Evolutionary conservation across 1,140 invertebrate genomes (phyloP).

Genomic region (Pogonus chalceus): DNA sequence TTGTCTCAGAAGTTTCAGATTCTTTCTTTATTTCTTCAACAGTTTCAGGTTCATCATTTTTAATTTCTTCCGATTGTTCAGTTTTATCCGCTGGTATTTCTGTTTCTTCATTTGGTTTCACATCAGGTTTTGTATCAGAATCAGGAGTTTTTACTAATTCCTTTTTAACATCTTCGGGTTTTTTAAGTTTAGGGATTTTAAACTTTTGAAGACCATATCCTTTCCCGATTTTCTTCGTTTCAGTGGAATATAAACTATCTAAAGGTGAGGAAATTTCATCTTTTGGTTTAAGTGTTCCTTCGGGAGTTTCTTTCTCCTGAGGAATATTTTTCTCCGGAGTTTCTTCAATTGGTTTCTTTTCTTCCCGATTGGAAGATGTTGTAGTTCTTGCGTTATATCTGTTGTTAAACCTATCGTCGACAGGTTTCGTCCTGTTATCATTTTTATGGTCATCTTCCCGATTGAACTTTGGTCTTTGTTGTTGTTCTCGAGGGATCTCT

Average conservation of each 20-base stretch:
- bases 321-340: not conserved
- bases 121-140: too few relatives aligned
- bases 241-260: slow-evolving; percentile 45
- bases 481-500: too few relatives aligned
- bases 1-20: not conserved
- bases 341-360: not conserved
- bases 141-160: too few relatives aligned
- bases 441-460: not conserved
- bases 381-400: too few relatives aligned
- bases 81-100: not conserved
- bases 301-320: slow-evolving; percentile 80
- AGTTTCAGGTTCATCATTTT: slow-evolving; percentile 10
- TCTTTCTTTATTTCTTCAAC: slow-evolving; percentile 3
- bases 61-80: not conserved
- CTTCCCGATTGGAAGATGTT: too few relatives aligned
- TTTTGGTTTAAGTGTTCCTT: slow-evolving; percentile 82
- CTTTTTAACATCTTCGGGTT: not conserved
- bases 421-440: not conserved
- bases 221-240: slow-evolving; percentile 34
- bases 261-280: slow-evolving; percentile 57
- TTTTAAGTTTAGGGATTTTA: slow-evolving; percentile 52
- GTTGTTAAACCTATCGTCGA: too few relatives aligned
- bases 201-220: slow-evolving; percentile 51
- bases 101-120: too few relatives aligned
- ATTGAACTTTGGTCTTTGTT: not conserved